These are phyloP conservation scores for Pseudotriccus pelzelni DNA, from an alignment of 2,797 vertebrate genomes.

Conservation along the genomic window DNA sequence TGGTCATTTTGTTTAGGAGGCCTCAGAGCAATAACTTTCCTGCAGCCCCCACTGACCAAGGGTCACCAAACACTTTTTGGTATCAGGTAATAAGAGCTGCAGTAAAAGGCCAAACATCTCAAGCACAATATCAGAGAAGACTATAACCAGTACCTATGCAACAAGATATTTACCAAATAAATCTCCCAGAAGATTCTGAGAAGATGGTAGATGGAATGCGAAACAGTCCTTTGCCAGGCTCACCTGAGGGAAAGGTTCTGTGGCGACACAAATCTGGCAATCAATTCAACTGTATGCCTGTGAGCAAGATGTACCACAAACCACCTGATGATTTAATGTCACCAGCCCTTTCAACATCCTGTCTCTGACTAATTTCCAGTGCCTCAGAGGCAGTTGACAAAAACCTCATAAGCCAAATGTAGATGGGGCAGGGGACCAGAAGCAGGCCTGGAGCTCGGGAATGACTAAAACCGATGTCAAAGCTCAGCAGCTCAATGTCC, in stretches of 20 bases:
- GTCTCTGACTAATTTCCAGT: slow-evolving; percentile 43
- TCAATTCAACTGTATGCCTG: not conserved
- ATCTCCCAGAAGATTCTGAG: not conserved
- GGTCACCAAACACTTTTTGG: not conserved
- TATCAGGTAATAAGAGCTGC: not conserved
- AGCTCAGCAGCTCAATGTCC: not conserved
- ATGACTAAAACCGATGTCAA: not conserved
- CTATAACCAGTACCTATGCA: not conserved
- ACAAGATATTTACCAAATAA: not conserved
- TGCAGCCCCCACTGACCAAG: not conserved
- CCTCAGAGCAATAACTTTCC: not conserved
- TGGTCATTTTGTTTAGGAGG: not conserved
- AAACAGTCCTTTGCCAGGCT: not conserved
- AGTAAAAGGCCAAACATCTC: not conserved
- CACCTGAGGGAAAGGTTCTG: not conserved
- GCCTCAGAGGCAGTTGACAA: slow-evolving; percentile 7
- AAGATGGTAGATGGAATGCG: not conserved
- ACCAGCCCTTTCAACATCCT: slow-evolving; percentile 43
- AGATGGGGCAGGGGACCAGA: not conserved
- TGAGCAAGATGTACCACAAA: slow-evolving; percentile 29
- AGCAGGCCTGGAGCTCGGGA: not conserved
- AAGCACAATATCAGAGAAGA: not conserved
- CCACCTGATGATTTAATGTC: slow-evolving; percentile 28
- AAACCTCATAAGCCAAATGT: not conserved
- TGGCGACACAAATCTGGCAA: slow-evolving; percentile 13